Conservation (phyloP, 2,888 invertebrate species). For the Cephonodes hylas region DNA sequence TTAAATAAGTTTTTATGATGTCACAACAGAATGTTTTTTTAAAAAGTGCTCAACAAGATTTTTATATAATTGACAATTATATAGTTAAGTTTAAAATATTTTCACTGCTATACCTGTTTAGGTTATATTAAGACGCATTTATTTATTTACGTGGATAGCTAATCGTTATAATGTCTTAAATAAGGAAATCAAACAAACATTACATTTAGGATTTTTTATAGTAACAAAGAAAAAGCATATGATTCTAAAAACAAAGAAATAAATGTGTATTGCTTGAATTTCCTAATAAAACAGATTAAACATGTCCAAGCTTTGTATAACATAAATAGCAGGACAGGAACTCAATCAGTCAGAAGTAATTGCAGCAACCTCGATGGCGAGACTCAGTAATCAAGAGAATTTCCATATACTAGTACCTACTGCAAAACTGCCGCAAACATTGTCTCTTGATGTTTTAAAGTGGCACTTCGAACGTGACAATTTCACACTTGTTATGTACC, state of each 20-base stretch:
- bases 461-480: constrained; percentile 14
- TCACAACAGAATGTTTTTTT: no score
- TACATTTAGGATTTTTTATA: no score
- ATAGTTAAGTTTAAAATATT: no score
- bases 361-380: background rate
- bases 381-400: background rate
- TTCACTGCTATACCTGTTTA: no score
- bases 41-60: no score
- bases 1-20: no score
- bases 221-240: no score
- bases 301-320: background rate
- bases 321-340: background rate
- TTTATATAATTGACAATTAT: no score
- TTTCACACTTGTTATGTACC: background rate
- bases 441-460: background rate
- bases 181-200: no score
- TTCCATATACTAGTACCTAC: background rate
- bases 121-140: no score
- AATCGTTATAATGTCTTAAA: no score
- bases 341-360: background rate
- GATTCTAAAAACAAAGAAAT: background rate
- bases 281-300: background rate
- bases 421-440: background rate
- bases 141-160: no score
- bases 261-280: background rate